Conservation (phyloP, 2,113 vertebrate genomes). For the Suricata suricatta region DNA sequence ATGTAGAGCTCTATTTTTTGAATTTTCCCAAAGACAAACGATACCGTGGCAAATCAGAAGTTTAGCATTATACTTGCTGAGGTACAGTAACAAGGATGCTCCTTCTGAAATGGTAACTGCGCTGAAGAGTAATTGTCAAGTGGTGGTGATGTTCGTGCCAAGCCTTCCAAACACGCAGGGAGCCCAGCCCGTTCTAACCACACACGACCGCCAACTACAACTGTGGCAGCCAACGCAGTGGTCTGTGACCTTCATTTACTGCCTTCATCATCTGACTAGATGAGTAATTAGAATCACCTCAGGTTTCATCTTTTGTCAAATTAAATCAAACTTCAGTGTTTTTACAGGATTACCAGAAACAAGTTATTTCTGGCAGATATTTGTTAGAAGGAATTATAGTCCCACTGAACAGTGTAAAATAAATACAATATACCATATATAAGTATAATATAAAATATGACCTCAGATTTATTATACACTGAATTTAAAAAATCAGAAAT, state of each 20-base stretch:
- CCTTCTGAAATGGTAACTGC: neutral
- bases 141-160: neutral
- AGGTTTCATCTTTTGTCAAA: neutral
- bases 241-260: neutral
- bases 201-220: neutral
- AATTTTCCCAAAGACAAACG: neutral
- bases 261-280: neutral
- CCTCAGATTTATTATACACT: neutral
- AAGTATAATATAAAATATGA: neutral
- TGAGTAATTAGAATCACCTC: neutral
- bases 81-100: neutral
- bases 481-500: conserved; percentile 25
- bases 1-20: neutral
- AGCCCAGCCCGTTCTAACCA: neutral
- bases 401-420: neutral
- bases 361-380: neutral
- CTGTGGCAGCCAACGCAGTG: neutral
- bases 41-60: neutral
- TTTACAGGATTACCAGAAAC: neutral
- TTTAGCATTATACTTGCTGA: neutral
- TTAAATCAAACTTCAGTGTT: neutral
- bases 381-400: neutral
- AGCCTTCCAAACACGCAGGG: neutral
- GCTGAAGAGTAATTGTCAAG: neutral
- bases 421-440: neutral